phyloP scores from a whole-genome alignment of 2,113 vertebrate species.

The Morone chrysops region DNA sequence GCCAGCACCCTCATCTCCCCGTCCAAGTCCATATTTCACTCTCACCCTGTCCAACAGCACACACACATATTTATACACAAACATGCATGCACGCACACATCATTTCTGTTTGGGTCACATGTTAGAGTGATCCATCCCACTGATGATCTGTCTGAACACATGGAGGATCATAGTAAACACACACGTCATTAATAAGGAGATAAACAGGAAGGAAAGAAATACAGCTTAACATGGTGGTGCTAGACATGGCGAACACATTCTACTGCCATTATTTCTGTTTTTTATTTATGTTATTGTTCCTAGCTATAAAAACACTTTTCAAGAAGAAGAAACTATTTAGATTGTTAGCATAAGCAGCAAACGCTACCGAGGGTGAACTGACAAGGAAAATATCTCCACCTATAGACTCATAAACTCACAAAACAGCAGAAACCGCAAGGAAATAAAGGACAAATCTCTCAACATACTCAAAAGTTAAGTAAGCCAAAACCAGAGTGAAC shows the following conservation, averaged over 20 bases:
- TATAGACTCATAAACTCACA: neutral
- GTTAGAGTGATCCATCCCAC: slow-evolving; percentile 34
- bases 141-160: slow-evolving; percentile 52
- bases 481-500: neutral
- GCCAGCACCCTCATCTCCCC: slow-evolving; percentile 68
- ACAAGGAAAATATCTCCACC: neutral
- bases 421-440: neutral
- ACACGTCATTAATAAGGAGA: slow-evolving; percentile 44
- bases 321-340: neutral
- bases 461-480: neutral
- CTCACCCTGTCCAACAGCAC: slow-evolving; percentile 63
- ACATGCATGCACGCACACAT: slow-evolving; percentile 4
- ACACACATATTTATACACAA: neutral
- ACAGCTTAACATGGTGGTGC: neutral
- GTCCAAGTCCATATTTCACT: slow-evolving; percentile 76
- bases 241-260: neutral
- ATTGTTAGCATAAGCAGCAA: neutral
- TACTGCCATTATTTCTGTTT: neutral
- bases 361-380: neutral
- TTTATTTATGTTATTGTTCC: neutral
- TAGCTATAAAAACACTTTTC: neutral
- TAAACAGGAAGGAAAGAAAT: slow-evolving; percentile 21
- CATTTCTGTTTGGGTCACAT: slow-evolving; percentile 42
- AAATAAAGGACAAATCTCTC: neutral
- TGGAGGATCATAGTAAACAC: slow-evolving; percentile 42